Conservation (phyloP, 2,113 vertebrate species). For the Spilogale gracilis region DNA sequence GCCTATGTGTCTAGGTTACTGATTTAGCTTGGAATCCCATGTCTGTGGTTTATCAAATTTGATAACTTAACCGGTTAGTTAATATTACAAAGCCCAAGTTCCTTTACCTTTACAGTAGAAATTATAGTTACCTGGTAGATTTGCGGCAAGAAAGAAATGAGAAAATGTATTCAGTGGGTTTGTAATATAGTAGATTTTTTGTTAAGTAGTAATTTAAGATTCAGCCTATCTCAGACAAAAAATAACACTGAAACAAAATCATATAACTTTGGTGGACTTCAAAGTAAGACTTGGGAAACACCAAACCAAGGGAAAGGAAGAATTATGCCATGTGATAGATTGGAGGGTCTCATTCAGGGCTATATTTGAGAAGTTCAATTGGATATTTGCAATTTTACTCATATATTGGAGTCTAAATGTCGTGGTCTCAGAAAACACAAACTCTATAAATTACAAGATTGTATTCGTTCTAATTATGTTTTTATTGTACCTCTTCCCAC, state of each 20-base stretch:
- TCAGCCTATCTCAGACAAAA: not conserved
- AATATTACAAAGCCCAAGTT: not conserved
- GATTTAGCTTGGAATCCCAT: not conserved
- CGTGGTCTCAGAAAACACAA: not conserved
- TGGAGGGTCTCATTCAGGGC: not conserved
- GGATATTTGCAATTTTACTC: not conserved
- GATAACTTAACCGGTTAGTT: not conserved
- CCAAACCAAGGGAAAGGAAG: not conserved
- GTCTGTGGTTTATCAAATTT: not conserved
- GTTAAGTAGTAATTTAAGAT: not conserved
- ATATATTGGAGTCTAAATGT: not conserved
- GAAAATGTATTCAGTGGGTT: not conserved
- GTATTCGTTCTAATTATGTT: not conserved
- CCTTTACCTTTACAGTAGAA: not conserved
- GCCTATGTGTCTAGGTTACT: not conserved
- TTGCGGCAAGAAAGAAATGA: not conserved
- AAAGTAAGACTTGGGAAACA: not conserved
- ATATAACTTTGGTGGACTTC: not conserved
- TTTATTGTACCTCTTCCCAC: not conserved
- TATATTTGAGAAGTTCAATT: not conserved
- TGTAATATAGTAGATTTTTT: not conserved
- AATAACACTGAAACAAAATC: not conserved
- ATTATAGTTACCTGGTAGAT: not conserved
- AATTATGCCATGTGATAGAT: not conserved
- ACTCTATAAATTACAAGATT: not conserved